Evolutionary conservation across 2,888 invertebrate genomes (phyloP), one percentile per base, ranked within the genome.

Genomic region (Xanthorhoe designata): DNA sequence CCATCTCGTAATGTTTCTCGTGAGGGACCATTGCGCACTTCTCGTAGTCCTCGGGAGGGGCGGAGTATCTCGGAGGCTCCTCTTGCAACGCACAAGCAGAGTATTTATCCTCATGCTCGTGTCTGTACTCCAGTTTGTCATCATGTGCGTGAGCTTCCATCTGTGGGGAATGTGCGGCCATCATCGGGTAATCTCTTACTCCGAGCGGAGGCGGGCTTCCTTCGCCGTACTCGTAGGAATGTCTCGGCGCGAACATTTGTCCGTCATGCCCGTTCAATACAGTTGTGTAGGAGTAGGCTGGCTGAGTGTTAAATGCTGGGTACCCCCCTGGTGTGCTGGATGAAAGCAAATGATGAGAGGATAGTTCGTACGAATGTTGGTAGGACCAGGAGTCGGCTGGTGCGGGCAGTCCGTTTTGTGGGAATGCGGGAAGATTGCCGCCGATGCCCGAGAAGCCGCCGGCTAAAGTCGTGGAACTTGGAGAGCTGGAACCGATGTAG

Each of bases 311-410:
- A 78, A 96, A 96, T 54, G 94, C 94, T 10, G 96, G 95, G 72
- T 96, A 96, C 0, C 95, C 95, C 67, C 94, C 94, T 8, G 74
- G 64, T 57, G 95, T 94, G 54, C 96, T 94, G 0, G 96, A 96
- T 63, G 96, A 96, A 45, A 97, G 90, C 42, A 97, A 88, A 81
- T 97, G 97, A 9, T 97, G 96, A 42, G 96, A 95, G 18, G 96
- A 95, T 15, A 97, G 85, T 78, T 97, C 97, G 83, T 97, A 97
- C 0, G 96, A 95, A 47, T 96, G 95, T 75, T 96, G 96, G 80
- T 96, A 96, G 0, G 96, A 96, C 97, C 97, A 97, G 57, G 97
- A 95, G 80, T 97, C 97, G 0, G 96, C 95, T 1, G 96, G 96
- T 66, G 96, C 94, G 73, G 96, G 88, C 2, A 95, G 88, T 1